These are phyloP conservation scores for Aspidiotus rigidus DNA, from an alignment of 2,888 invertebrate genomes.

Conservation along the genomic window DNA sequence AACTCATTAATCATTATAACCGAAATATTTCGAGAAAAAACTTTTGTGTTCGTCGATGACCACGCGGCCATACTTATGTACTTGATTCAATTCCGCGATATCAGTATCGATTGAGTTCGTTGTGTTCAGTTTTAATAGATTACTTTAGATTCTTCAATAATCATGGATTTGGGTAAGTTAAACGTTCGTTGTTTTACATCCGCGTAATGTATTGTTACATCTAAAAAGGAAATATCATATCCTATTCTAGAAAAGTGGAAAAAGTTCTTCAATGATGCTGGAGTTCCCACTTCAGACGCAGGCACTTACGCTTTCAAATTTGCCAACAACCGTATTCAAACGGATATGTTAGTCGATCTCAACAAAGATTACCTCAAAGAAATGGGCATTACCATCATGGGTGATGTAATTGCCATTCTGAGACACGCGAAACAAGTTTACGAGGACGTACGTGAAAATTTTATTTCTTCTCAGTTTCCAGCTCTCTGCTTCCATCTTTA, in stretches of 20 bases:
- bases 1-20: too few species aligned
- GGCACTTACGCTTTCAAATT: constrained; percentile 79
- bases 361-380: constrained; percentile 78
- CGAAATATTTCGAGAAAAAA: too few species aligned
- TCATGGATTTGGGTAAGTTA: too few species aligned
- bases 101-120: too few species aligned
- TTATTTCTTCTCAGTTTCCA: not conserved
- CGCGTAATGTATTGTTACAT: too few species aligned
- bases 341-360: constrained; percentile 74
- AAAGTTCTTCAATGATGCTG: constrained; percentile 74
- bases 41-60: too few species aligned
- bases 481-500: not conserved
- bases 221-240: not conserved
- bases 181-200: too few species aligned
- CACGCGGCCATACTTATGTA: too few species aligned
- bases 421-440: constrained; percentile 54
- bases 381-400: constrained; percentile 69
- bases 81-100: too few species aligned
- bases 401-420: constrained; percentile 56
- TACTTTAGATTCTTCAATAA: too few species aligned
- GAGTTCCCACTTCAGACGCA: constrained; percentile 68
- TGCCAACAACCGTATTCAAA: constrained; percentile 74
- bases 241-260: constrained; percentile 61
- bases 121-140: too few species aligned
- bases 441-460: constrained; percentile 43